These are phyloP conservation scores for Rhagonycha lutea DNA, from an alignment of 2,888 invertebrate genomes.

Conservation along the genomic window DNA sequence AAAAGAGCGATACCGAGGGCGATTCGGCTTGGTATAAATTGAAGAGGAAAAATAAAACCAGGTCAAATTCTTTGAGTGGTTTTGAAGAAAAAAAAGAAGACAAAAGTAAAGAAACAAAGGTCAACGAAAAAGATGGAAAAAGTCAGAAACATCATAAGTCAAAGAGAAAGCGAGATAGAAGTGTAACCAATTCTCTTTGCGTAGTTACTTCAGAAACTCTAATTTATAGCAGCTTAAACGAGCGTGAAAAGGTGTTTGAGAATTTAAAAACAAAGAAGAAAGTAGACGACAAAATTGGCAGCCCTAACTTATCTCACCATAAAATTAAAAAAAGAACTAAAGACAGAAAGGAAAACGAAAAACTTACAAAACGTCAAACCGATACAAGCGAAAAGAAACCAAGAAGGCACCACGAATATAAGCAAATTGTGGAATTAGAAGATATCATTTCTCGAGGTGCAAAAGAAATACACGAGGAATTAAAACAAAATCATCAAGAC, in stretches of 20 bases:
- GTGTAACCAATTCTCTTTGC: neutral
- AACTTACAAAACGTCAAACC: neutral
- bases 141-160: neutral
- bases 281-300: neutral
- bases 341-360: neutral
- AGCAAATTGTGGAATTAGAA: neutral
- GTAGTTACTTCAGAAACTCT: neutral
- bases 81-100: neutral
- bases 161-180: neutral
- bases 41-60: neutral
- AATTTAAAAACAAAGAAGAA: neutral
- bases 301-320: neutral
- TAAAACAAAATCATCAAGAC: neutral
- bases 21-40: neutral
- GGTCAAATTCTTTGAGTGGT: neutral
- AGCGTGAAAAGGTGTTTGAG: neutral
- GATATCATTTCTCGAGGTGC: neutral
- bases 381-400: neutral
- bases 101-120: neutral
- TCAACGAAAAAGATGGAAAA: neutral
- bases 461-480: neutral
- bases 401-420: neutral
- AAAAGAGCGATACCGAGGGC: neutral
- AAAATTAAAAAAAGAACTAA: neutral
- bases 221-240: neutral